Evolutionary conservation across 2,797 vertebrate species (phyloP).

Genomic region (Sebastes steindachneri): DNA sequence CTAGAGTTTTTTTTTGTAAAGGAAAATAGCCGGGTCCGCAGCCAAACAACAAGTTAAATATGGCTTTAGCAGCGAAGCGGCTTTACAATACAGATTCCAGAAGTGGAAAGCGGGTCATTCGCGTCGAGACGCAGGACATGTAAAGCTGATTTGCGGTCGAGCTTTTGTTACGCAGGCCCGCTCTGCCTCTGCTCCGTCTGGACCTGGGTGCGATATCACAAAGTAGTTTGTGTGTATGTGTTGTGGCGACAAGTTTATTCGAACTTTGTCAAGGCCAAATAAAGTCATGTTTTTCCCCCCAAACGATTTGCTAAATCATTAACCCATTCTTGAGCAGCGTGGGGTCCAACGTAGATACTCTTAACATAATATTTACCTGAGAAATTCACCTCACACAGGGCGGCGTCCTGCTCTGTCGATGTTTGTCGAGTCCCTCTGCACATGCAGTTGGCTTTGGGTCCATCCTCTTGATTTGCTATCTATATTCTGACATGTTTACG

Average conservation of each 20-base stretch:
- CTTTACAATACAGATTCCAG: slow-evolving; percentile 34
- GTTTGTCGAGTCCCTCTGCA: background rate
- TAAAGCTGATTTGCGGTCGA: slow-evolving; percentile 34
- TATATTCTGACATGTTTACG: slow-evolving; percentile 24
- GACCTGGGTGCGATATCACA: background rate
- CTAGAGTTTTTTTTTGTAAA: slow-evolving; percentile 18
- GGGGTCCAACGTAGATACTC: background rate
- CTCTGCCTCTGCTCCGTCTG: background rate
- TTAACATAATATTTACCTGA: slow-evolving; percentile 55
- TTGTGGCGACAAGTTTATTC: background rate
- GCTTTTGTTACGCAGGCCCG: background rate
- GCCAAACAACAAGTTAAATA: slow-evolving; percentile 60
- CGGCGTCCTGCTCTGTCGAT: background rate
- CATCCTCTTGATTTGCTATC: slow-evolving; percentile 10
- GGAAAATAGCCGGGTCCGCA: slow-evolving; percentile 25
- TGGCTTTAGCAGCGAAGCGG: slow-evolving; percentile 23
- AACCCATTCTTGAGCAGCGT: background rate
- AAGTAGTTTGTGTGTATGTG: background rate
- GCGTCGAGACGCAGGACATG: background rate
- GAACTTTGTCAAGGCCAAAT: slow-evolving; percentile 9
- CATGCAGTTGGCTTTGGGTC: background rate
- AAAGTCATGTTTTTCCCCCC: slow-evolving; percentile 8
- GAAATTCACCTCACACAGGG: slow-evolving; percentile 14
- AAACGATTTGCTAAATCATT: slow-evolving; percentile 32
- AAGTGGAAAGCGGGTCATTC: slow-evolving; percentile 24